Evolutionary conservation across 2,113 vertebrate species (phyloP).

Genomic region (Pogona vitticeps): DNA sequence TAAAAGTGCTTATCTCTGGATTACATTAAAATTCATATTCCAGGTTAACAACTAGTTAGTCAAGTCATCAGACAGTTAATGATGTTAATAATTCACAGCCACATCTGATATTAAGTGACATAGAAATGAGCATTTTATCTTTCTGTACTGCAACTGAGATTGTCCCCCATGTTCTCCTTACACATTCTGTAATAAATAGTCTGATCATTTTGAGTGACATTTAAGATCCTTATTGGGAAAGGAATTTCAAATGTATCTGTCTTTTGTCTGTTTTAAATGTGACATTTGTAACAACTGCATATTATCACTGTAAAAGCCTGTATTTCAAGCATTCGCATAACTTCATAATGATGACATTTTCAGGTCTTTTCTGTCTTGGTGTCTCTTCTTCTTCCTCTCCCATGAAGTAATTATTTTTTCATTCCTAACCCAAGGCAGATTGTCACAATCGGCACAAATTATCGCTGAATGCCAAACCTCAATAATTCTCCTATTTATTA

Average conservation of each 20-base stretch:
- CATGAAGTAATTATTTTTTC: not conserved
- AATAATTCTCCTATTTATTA: constrained; percentile 20
- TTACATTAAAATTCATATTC: not conserved
- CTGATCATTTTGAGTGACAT: constrained; percentile 64
- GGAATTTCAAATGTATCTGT: constrained; percentile 58
- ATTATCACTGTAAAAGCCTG: constrained; percentile 46
- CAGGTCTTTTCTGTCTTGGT: not conserved
- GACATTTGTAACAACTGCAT: constrained; percentile 56
- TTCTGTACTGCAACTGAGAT: constrained; percentile 16
- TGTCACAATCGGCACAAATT: not conserved
- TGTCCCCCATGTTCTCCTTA: constrained; percentile 53
- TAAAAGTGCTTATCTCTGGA: not conserved
- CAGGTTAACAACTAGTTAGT: constrained; percentile 17
- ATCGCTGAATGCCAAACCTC: not conserved
- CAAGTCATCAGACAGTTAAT: constrained; percentile 33
- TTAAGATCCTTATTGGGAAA: constrained; percentile 58
- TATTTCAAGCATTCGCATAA: constrained; percentile 20
- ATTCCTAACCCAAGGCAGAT: not conserved
- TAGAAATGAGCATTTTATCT: constrained; percentile 44
- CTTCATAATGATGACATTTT: constrained; percentile 26
- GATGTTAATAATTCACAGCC: constrained; percentile 52
- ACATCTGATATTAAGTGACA: constrained; percentile 57
- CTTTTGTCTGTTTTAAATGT: constrained; percentile 53
- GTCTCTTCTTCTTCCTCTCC: not conserved
- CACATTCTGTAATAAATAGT: constrained; percentile 59